Percentiles rank a stretch among this genome's conserved stretches.
These are phyloP conservation scores for Mastacembelus armatus DNA, from an alignment of 2,797 vertebrate genomes.

Conservation along the genomic window DNA sequence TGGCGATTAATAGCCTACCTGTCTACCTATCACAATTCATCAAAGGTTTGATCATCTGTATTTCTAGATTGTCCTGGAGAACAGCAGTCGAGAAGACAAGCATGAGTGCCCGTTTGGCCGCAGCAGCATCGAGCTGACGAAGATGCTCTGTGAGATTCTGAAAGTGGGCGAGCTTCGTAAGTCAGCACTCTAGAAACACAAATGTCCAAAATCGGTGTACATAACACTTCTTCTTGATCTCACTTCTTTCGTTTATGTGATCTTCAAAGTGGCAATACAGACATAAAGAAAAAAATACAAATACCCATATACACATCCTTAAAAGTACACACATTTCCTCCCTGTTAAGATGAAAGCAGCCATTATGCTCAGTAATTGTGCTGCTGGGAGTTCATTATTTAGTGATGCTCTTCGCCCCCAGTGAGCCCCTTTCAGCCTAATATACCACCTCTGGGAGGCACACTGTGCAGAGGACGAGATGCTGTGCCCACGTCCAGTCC, in stretches of 20 bases:
- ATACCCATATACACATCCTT: conserved; percentile 2
- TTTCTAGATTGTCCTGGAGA: conserved; percentile 96
- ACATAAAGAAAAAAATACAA: conserved; percentile 5
- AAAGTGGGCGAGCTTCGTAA: conserved; percentile 99
- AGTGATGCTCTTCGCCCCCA: conserved; percentile 65
- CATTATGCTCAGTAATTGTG: conserved; percentile 71
- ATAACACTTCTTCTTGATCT: background rate
- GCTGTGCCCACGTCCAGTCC: conserved; percentile 54
- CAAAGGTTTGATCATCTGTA: background rate
- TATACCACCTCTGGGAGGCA: conserved; percentile 47
- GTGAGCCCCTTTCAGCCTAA: conserved; percentile 52
- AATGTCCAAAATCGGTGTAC: background rate
- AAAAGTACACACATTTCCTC: conserved; percentile 15
- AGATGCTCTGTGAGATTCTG: conserved; percentile 98
- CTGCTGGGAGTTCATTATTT: conserved; percentile 71
- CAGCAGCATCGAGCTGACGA: conserved; percentile 98
- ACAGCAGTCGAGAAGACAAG: conserved; percentile 98
- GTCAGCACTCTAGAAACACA: conserved; percentile 68
- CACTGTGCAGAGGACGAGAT: conserved; percentile 46
- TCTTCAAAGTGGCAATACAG: conserved; percentile 7
- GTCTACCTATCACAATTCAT: background rate
- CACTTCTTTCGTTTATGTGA: background rate
- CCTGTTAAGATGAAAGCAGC: conserved; percentile 55
- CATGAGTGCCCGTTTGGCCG: conserved; percentile 98
- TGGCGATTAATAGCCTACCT: too few relatives aligned